phyloP scores from a whole-genome alignment of 2,113 vertebrate species.

The Gymnogyps californianus region DNA sequence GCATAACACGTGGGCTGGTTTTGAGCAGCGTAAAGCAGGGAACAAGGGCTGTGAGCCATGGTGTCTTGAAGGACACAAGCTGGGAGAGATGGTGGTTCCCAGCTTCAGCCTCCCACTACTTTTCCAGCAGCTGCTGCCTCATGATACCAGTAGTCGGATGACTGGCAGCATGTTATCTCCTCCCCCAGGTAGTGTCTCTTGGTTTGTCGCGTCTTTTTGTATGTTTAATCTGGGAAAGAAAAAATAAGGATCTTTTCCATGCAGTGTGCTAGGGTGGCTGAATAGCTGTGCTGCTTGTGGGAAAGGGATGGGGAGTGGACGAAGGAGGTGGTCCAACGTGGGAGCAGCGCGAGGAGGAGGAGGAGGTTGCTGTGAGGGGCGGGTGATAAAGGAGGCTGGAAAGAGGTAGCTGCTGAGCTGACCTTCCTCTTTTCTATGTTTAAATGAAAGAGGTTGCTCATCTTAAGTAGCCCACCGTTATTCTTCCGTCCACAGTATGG shows the following conservation, averaged over 20 bases:
- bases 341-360: neutral
- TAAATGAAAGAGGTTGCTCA: neutral
- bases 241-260: neutral
- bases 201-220: neutral
- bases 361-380: neutral
- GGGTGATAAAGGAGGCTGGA: neutral
- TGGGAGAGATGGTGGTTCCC: neutral
- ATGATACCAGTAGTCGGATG: neutral
- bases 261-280: neutral
- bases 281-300: neutral
- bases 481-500: neutral
- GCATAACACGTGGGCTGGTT: neutral
- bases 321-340: neutral
- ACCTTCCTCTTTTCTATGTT: neutral
- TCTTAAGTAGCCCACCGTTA: neutral
- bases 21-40: neutral
- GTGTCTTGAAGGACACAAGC: neutral
- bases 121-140: neutral
- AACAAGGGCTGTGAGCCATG: neutral
- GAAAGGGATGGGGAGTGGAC: neutral
- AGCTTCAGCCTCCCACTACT: neutral
- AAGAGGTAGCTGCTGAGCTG: neutral
- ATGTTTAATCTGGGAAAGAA: neutral
- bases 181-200: neutral
- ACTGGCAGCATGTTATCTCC: neutral